Base-by-base conservation (phyloP, 2,888 invertebrate species). In the Gandaritis pyraliata region DNA sequence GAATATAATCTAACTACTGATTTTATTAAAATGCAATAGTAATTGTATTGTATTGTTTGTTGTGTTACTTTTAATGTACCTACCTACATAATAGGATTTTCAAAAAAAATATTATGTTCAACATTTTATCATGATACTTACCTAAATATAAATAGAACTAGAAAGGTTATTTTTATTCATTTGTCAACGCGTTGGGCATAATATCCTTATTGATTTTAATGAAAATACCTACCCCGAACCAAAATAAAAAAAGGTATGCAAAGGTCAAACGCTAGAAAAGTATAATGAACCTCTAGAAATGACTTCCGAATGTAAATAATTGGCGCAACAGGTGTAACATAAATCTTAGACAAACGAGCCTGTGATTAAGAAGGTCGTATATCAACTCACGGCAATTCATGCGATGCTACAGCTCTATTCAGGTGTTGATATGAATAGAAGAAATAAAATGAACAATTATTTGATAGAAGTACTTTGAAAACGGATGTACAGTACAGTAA, bases 281-380 rank as follows among this genome's bases (percentile, higher is more conserved):
- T 13, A 39, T 58, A 62, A 58, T 58, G 54, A 62, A 54, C 50
- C 46, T 54, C 58, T 78, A 86, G 76, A 75, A 83, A 88, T 82
- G 77, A 85, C 84, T 86, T 85, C 84, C 80, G 82, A 86, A 85
- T 83, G 86, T 87, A 86, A 89, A 87, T 62, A 62, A 62, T 88
- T 88, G 86, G 85, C 86, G 81, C 86, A 89, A 90, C 88, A 88
- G 87, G 88, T 90, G 87, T 80, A 78, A 73, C 81, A 90, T 88
- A 88, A 88, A 88, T 89, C 87, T 86, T 77, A 71, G 72, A 85
- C 82, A 80, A 85, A 86, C 83, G 83, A 86, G 81, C 75, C 78
- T 75, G 82, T 86, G 89, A 90, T 90, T 90, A 89, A 87, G 83
- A 86, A 83, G 80, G 70, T 78, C 77, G 80, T 88, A 87, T 85